phyloP scores from a whole-genome alignment of 2,113 vertebrate genomes.

The Ceyx melanurus region DNA sequence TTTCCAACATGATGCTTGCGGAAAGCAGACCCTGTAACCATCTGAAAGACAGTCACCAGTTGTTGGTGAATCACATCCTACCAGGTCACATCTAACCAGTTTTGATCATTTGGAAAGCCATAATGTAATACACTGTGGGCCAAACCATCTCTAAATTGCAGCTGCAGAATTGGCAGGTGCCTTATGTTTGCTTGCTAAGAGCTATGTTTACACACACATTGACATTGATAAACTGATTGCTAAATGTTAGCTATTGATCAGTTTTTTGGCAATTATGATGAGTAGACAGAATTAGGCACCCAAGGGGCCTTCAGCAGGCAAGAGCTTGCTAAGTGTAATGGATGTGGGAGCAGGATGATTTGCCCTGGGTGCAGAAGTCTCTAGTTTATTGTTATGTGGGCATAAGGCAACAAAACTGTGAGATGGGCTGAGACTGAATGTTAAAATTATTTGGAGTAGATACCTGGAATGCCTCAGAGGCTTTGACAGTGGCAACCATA shows the following conservation, averaged over 20 bases:
- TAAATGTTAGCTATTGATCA: not conserved
- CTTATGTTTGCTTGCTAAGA: not conserved
- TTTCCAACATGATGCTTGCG: not conserved
- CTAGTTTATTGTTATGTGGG: not conserved
- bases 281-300: not conserved
- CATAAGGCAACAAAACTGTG: not conserved
- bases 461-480: accelerated
- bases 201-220: not conserved
- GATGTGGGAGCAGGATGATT: not conserved
- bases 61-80: not conserved
- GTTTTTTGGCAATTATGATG: not conserved
- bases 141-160: not conserved
- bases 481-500: not conserved
- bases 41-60: too few species aligned
- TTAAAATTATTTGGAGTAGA: not conserved
- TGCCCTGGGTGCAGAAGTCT: not conserved
- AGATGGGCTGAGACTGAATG: not conserved
- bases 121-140: not conserved
- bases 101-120: not conserved
- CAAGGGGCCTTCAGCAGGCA: not conserved
- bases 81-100: not conserved
- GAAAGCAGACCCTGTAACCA: not conserved
- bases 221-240: accelerated
- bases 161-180: not conserved
- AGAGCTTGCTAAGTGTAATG: not conserved